Base-by-base conservation (phyloP, 2,113 vertebrate species). In the Saccopteryx bilineata region DNA sequence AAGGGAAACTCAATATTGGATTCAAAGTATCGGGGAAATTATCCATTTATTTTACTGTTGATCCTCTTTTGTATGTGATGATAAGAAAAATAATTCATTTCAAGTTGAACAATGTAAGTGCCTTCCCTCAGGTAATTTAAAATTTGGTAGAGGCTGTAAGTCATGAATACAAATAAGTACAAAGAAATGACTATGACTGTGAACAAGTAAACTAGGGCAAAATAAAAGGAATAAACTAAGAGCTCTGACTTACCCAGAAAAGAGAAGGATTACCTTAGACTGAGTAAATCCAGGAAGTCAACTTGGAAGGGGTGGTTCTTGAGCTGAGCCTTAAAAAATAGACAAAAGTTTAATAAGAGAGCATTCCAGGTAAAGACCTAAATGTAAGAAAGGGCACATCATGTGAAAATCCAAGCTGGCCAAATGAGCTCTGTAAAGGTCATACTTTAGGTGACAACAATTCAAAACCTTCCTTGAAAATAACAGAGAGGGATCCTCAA, bases 221-320 rank as follows among this genome's bases (percentile, higher is more conserved):
- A 79, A 75, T 80, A 54, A 94, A 72, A 96, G 58, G 54, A 90
- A 91, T 52, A 91, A 97, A 71, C 33, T 74, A 84, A 87, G 13
- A 83, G 60, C 58, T 83, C 78, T 74, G 48, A 79, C 50, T 94
- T 93, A 93, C 87, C 23, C 21, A 69, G 79, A 63, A 93, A 91
- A 93, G 33, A 86, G 24, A 84, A 50, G 23, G n/a, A 95, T 87
- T 26, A 52, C 46, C 86, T 92, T 56, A 60, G 69, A 52, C 9
- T 65, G 52, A 93, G 26, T 68, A 92, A 97, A 91, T 93, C 66
- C 54, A 63, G 21, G 63, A 88, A 91, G 79, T 39, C 74, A 69
- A 85, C 91, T 60, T 24, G 8, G 79, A 96, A 6, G 13, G 26
- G 15, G 52, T 76, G 19, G 7, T 58, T 97, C 90, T 96, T 82